Evolutionary conservation across 2,888 invertebrate species (phyloP).

Genomic region (Sminthurinus aureus): DNA sequence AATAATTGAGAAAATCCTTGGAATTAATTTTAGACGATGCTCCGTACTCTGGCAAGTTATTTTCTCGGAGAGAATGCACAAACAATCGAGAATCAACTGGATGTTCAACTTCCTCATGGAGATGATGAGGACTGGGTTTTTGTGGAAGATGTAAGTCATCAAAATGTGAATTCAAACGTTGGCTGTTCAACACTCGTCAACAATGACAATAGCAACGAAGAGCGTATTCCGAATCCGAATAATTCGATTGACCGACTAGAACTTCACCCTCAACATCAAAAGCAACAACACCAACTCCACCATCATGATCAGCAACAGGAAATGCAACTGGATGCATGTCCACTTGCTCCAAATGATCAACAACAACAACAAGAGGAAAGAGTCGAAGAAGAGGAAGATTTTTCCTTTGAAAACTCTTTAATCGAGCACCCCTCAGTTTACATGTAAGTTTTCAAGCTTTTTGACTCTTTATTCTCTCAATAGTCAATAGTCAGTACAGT

Average conservation of each 20-base stretch:
- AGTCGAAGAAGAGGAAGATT: conserved; percentile 14
- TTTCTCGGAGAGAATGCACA: conserved; percentile 40
- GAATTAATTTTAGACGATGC: conserved; percentile 43
- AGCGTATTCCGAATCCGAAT: background rate
- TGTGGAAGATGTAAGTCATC: conserved; percentile 16
- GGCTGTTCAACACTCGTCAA: background rate
- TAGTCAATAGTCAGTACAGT: too few relatives aligned
- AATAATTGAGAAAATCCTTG: conserved; percentile 36
- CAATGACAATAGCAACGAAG: conserved; percentile 31
- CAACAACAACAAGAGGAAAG: conserved; percentile 21
- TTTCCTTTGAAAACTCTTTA: conserved; percentile 41
- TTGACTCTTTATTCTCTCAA: background rate
- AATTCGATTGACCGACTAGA: too few relatives aligned
- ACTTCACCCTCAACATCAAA: too few relatives aligned
- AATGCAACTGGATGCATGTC: background rate
- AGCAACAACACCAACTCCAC: too few relatives aligned
- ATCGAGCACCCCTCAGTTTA: conserved; percentile 42
- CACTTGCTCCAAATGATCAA: background rate
- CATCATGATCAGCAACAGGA: background rate
- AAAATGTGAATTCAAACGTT: conserved; percentile 15
- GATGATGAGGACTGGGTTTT: conserved; percentile 22
- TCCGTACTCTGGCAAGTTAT: conserved; percentile 40
- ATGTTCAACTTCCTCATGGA: conserved; percentile 3
- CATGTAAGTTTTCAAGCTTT: conserved; percentile 36
- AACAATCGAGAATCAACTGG: conserved; percentile 22